These are phyloP conservation scores for Carlito syrichta DNA, from an alignment of 2,113 vertebrate species.

Conservation along the genomic window DNA sequence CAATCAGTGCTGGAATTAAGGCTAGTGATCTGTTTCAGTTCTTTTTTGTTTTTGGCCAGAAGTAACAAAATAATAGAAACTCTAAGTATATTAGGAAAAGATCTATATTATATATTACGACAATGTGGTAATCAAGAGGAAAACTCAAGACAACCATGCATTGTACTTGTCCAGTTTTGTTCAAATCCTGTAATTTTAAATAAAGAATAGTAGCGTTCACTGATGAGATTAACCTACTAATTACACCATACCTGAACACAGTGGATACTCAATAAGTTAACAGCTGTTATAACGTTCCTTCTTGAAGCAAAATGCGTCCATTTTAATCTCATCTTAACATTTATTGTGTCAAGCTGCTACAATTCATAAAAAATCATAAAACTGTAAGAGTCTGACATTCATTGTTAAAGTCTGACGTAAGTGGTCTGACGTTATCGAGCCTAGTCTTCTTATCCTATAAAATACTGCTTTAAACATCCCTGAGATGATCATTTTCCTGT, in stretches of 20 bases:
- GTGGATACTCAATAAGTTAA: neutral
- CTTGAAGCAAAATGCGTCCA: constrained; percentile 11
- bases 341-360: neutral
- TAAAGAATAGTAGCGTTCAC: neutral
- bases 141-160: neutral
- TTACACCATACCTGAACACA: neutral
- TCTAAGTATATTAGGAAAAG: neutral
- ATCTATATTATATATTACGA: neutral
- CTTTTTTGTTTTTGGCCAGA: neutral
- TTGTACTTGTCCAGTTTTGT: neutral
- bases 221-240: neutral
- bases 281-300: neutral
- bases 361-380: neutral
- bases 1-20: neutral
- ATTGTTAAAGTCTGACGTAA: too few species aligned
- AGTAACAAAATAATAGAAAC: neutral
- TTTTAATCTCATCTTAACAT: neutral
- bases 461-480: neutral
- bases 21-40: neutral
- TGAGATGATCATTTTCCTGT: neutral
- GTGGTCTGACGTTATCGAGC: neutral
- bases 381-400: too few species aligned
- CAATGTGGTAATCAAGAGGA: neutral
- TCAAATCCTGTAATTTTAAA: constrained; percentile 12
- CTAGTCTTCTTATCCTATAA: neutral